Conservation (phyloP, 2,797 vertebrate genomes). For the Halcyon chelicuti region DNA sequence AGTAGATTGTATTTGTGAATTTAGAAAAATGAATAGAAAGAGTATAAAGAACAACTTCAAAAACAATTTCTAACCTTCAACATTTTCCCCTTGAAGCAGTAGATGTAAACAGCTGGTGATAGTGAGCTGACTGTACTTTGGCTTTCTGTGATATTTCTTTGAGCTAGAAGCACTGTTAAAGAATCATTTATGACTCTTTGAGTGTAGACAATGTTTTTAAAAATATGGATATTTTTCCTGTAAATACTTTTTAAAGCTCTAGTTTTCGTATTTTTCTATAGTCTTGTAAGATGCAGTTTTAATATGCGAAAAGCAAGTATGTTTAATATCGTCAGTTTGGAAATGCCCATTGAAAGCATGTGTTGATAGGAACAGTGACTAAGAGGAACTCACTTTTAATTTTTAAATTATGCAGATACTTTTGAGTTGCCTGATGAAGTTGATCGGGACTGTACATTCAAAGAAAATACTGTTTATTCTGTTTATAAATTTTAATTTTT, state of each 20-base stretch:
- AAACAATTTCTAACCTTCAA: background rate
- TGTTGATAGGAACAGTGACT: background rate
- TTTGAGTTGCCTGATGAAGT: background rate
- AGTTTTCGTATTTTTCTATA: background rate
- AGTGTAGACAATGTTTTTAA: background rate
- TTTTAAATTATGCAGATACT: background rate
- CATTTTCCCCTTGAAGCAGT: conserved; percentile 13
- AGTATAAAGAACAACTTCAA: background rate
- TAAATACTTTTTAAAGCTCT: background rate
- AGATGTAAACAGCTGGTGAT: conserved; percentile 25
- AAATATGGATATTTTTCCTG: background rate
- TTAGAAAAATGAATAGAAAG: background rate
- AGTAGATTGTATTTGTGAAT: background rate
- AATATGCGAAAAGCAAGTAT: background rate
- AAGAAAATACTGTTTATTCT: background rate
- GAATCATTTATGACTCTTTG: background rate
- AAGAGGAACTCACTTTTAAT: background rate
- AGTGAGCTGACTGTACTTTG: conserved; percentile 20
- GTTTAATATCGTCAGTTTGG: background rate
- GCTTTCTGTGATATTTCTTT: conserved; percentile 30
- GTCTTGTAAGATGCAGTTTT: background rate
- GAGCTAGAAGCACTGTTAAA: background rate
- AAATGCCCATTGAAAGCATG: background rate
- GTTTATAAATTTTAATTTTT: background rate
- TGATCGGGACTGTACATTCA: background rate